A percentile compares a stretch with the other conserved stretches of the same genome.
Evolutionary conservation across 2,888 invertebrate genomes (phyloP).

Genomic region (Folsomia candida): DNA sequence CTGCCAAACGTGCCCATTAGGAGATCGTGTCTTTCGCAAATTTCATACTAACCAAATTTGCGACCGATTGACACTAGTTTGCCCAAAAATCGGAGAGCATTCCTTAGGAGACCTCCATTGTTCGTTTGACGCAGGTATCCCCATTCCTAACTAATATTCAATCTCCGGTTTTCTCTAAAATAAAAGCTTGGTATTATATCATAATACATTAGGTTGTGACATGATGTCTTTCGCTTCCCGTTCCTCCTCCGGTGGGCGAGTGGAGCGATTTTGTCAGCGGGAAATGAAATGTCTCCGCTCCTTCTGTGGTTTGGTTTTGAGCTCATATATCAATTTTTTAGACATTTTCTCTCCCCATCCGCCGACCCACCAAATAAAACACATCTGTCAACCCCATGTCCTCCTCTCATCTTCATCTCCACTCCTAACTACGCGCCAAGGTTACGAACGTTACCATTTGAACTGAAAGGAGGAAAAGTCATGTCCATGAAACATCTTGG

Average conservation of each 20-base stretch:
- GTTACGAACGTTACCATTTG: too few relatives aligned
- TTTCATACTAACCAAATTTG: too few relatives aligned
- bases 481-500: too few relatives aligned
- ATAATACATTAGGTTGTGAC: background rate
- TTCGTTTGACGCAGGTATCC: background rate
- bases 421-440: too few relatives aligned
- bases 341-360: background rate
- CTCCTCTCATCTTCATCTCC: background rate
- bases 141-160: constrained; percentile 16
- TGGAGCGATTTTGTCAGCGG: constrained; percentile 14
- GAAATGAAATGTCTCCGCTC: constrained; percentile 12
- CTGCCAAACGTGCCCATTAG: too few relatives aligned
- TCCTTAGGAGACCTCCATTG: background rate
- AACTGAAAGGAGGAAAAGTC: too few relatives aligned
- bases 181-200: background rate
- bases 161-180: constrained; percentile 16
- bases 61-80: too few relatives aligned
- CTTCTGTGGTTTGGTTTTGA: constrained; percentile 5
- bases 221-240: background rate
- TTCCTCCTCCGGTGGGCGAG: background rate
- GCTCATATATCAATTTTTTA: constrained; percentile 36
- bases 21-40: too few relatives aligned
- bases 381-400: constrained; percentile 6
- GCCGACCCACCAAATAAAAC: constrained; percentile 5
- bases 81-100: background rate